A percentile compares a stretch with the other conserved stretches of the same genome.
Evolutionary conservation across 92 coral and sea anemone species (phyloP).

Genomic region (Palythoa grandis): DNA sequence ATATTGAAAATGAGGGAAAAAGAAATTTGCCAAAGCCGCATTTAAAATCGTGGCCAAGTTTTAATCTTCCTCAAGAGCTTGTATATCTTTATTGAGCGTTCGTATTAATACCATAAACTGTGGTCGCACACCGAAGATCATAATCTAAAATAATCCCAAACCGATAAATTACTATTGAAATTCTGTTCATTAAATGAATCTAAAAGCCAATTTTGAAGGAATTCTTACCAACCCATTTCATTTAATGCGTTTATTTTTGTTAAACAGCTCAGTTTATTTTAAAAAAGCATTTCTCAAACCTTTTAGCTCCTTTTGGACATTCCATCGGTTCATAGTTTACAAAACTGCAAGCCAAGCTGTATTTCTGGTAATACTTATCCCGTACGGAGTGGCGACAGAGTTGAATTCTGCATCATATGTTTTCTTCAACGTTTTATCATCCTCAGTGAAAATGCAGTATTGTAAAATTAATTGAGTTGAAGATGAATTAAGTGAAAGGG

Average conservation of each 20-base stretch:
- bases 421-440: constrained; percentile 5
- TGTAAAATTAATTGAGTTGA: constrained; percentile 35
- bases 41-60: constrained; percentile 3
- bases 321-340: too few species aligned
- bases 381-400: background rate
- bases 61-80: constrained; percentile 35
- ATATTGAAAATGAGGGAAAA: background rate
- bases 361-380: background rate
- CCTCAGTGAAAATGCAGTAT: constrained; percentile 26
- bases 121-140: constrained; percentile 27
- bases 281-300: background rate
- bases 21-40: background rate
- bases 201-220: background rate
- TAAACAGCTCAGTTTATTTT: background rate
- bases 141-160: constrained; percentile 1
- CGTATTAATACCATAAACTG: constrained; percentile 42
- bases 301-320: background rate
- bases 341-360: background rate
- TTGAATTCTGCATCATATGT: background rate
- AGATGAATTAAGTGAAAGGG: constrained; percentile 6
- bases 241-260: background rate
- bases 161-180: constrained; percentile 2
- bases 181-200: constrained; percentile 10
- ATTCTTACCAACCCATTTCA: background rate
- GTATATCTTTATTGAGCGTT: constrained; percentile 34